phyloP scores from a whole-genome alignment of 64 coral and sea anemone species.

The Cladopsammia gracilis region DNA sequence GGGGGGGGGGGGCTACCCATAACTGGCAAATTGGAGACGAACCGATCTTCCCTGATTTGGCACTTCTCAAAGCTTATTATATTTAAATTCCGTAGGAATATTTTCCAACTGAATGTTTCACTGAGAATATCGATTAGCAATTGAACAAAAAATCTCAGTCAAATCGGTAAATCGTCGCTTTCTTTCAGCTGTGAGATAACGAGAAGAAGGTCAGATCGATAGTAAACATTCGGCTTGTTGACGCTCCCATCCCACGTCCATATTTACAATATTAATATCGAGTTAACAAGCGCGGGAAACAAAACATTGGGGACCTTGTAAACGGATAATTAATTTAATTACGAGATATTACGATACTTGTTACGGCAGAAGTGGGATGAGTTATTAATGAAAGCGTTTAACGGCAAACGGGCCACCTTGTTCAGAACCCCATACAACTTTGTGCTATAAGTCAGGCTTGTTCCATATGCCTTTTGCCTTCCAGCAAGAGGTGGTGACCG shows the following conservation, averaged over 20 bases:
- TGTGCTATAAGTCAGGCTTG: neutral
- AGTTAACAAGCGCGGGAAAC: slow-evolving; percentile 77
- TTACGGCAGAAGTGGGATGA: slow-evolving; percentile 77
- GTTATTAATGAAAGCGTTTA: slow-evolving; percentile 87
- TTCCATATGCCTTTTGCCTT: slow-evolving; percentile 77
- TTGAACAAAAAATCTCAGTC: neutral
- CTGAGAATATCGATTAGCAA: neutral
- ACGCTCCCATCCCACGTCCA: neutral
- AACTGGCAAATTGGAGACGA: neutral
- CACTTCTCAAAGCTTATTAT: neutral
- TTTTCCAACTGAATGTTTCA: neutral
- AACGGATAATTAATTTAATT: slow-evolving; percentile 90
- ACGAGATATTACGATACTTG: slow-evolving; percentile 78
- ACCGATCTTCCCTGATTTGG: neutral
- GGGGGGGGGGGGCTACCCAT: neutral
- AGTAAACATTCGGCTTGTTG: neutral
- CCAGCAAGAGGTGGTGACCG: slow-evolving; percentile 66
- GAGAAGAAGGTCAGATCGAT: neutral
- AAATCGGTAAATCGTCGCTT: neutral
- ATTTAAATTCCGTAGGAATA: slow-evolving; percentile 33
- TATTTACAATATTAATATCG: slow-evolving; percentile 16
- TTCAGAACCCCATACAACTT: neutral
- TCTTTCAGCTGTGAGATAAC: neutral
- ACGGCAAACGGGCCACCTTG: slow-evolving; percentile 60
- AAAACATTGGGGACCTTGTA: slow-evolving; percentile 71